A percentile compares a stretch with the other conserved stretches of the same genome.
These are phyloP conservation scores for Anneissia japonica DNA, from an alignment of 35 echinoderm and acorn worm species.

Conservation along the genomic window DNA sequence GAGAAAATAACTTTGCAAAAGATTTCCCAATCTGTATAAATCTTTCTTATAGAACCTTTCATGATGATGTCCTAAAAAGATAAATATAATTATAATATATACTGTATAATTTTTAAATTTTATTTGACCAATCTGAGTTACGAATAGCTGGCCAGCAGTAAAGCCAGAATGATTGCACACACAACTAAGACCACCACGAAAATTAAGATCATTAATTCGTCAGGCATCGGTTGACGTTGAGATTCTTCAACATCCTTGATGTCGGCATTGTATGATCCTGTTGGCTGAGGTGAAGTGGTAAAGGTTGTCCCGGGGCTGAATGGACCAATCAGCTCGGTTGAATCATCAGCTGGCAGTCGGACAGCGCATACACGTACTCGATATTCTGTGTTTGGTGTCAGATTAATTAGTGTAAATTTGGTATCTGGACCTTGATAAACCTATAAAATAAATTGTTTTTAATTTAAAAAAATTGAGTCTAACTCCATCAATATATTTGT, in stretches of 20 bases:
- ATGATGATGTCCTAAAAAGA: not conserved
- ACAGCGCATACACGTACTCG: slow-evolving; percentile 80
- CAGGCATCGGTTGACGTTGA: slow-evolving; percentile 56
- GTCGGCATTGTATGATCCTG: not conserved
- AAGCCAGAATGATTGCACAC: slow-evolving; percentile 71
- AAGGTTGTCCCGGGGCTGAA: slow-evolving; percentile 70
- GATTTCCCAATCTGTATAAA: not conserved
- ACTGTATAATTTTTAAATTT: not conserved
- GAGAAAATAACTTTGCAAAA: no score
- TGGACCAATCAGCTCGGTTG: slow-evolving; percentile 62
- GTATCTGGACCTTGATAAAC: slow-evolving; percentile 76
- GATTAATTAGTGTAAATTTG: slow-evolving; percentile 21
- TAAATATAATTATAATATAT: not conserved
- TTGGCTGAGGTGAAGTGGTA: not conserved
- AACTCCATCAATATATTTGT: no score
- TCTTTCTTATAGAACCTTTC: not conserved
- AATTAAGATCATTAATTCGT: slow-evolving; percentile 72
- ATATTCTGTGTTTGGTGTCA: slow-evolving; percentile 78
- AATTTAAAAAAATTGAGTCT: no score
- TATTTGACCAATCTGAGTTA: not conserved
- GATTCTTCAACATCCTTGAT: slow-evolving; percentile 18
- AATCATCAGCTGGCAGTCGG: slow-evolving; percentile 52
- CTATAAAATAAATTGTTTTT: no score
- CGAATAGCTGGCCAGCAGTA: slow-evolving; percentile 56
- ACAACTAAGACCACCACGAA: slow-evolving; percentile 58